Conservation (phyloP, 2,888 invertebrate genomes). For the Drosophila meridiana region DNA sequence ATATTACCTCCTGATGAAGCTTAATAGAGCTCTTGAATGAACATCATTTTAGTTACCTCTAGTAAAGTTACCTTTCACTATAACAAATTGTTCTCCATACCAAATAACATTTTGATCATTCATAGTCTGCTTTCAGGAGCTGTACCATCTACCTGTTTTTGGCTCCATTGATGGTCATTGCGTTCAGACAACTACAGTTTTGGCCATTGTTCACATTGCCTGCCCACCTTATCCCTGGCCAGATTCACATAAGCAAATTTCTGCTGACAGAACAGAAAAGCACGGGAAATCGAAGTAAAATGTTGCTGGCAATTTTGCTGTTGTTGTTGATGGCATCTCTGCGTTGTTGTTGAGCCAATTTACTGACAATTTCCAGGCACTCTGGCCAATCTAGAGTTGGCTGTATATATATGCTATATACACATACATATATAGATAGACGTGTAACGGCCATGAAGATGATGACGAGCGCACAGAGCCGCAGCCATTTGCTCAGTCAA, state of each 20-base stretch:
- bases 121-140: slow-evolving; percentile 17
- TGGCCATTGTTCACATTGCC: slow-evolving; percentile 53
- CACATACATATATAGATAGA: slow-evolving; percentile 27
- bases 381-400: slow-evolving; percentile 62
- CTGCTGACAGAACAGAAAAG: slow-evolving; percentile 77
- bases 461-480: slow-evolving; percentile 58
- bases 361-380: slow-evolving; percentile 77
- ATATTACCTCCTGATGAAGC: no score
- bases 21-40: no score
- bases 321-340: slow-evolving; percentile 64
- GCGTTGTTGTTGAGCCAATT: slow-evolving; percentile 77
- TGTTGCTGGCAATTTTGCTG: slow-evolving; percentile 68
- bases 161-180: slow-evolving; percentile 5
- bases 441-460: slow-evolving; percentile 67
- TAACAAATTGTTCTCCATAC: neutral
- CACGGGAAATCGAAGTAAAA: slow-evolving; percentile 76
- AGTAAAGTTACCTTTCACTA: no score
- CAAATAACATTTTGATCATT: neutral
- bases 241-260: slow-evolving; percentile 69
- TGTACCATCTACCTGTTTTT: slow-evolving; percentile 15
- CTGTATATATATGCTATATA: slow-evolving; percentile 27
- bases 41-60: no score
- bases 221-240: slow-evolving; percentile 39
- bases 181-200: slow-evolving; percentile 17
- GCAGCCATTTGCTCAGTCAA: slow-evolving; percentile 39